phyloP scores from a whole-genome alignment of 2,797 vertebrate species.

The Antennarius maculatus region DNA sequence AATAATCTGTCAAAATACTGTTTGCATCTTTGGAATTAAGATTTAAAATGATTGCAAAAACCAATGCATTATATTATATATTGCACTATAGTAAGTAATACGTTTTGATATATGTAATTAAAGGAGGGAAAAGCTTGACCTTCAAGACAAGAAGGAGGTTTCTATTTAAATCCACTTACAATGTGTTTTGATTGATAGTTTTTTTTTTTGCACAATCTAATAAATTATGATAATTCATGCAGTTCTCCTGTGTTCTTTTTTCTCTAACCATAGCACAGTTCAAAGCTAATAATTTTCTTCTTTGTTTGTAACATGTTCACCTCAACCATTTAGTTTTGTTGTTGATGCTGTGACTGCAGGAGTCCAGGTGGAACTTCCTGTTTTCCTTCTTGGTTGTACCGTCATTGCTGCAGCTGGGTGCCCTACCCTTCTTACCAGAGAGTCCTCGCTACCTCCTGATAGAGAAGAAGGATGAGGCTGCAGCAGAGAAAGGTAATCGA shows the following conservation, averaged over 20 bases:
- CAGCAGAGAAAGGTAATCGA: conserved; percentile 86
- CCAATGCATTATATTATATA: too few species aligned
- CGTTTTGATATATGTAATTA: neutral
- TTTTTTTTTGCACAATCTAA: neutral
- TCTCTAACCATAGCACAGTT: too few species aligned
- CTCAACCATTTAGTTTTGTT: neutral
- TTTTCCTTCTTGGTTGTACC: conserved; percentile 88
- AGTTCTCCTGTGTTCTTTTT: too few species aligned
- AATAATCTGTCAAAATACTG: neutral
- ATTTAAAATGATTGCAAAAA: neutral
- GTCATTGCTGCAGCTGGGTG: conserved; percentile 83
- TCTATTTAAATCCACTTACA: too few species aligned
- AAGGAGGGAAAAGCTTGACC: neutral
- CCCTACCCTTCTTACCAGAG: conserved; percentile 92
- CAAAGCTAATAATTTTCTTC: too few species aligned
- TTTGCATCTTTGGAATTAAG: neutral
- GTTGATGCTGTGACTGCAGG: conserved; percentile 74
- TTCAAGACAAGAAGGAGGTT: neutral
- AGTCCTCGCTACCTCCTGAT: conserved; percentile 93
- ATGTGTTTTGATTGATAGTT: neutral
- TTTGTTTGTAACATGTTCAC: too few species aligned
- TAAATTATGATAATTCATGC: neutral
- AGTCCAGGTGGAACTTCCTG: conserved; percentile 87
- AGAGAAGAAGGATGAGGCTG: conserved; percentile 84
- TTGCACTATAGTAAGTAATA: too few species aligned